Evolutionary conservation across 2,888 invertebrate species (phyloP).

Genomic region (Eucera pruinosa): DNA sequence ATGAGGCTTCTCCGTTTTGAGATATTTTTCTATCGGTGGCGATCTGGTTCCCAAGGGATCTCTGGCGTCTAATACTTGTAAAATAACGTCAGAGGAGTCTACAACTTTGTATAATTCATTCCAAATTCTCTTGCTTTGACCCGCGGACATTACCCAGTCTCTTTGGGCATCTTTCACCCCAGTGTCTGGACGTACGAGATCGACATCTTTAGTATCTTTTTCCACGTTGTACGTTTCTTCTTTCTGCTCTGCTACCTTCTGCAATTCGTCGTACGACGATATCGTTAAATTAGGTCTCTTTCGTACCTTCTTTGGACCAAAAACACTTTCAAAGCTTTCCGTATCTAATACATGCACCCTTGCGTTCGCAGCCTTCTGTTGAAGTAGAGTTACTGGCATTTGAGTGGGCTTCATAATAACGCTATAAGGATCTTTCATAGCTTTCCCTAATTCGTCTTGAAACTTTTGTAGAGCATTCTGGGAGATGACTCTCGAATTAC

Average conservation of each 20-base stretch:
- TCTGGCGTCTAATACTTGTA: constrained; percentile 98
- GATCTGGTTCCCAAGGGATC: constrained; percentile 99
- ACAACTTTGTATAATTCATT: constrained; percentile 99
- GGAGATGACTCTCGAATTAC: constrained; percentile 98
- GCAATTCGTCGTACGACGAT: constrained; percentile 91
- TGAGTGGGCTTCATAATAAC: constrained; percentile 98
- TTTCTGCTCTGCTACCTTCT: constrained; percentile 89
- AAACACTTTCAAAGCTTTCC: constrained; percentile 96
- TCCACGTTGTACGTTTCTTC: constrained; percentile 91
- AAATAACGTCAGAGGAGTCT: constrained; percentile 98
- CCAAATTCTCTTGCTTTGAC: constrained; percentile 99
- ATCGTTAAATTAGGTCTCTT: constrained; percentile 94
- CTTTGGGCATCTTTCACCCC: constrained; percentile 92
- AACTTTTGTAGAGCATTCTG: constrained; percentile 95
- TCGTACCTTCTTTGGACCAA: constrained; percentile 96
- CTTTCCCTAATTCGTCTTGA: constrained; percentile 97
- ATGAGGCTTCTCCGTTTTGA: constrained; percentile 97
- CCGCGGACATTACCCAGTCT: constrained; percentile 98
- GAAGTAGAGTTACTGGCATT: constrained; percentile 96
- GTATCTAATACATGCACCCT: constrained; percentile 98
- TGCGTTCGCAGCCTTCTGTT: constrained; percentile 95
- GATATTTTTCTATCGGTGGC: constrained; percentile 93
- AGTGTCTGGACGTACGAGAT: constrained; percentile 92
- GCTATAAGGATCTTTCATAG: constrained; percentile 97
- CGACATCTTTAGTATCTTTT: constrained; percentile 90